Percentiles rank a stretch among this genome's conserved stretches.
phyloP scores from a whole-genome alignment of 2,888 invertebrate genomes.

The Terebella lapidaria region DNA sequence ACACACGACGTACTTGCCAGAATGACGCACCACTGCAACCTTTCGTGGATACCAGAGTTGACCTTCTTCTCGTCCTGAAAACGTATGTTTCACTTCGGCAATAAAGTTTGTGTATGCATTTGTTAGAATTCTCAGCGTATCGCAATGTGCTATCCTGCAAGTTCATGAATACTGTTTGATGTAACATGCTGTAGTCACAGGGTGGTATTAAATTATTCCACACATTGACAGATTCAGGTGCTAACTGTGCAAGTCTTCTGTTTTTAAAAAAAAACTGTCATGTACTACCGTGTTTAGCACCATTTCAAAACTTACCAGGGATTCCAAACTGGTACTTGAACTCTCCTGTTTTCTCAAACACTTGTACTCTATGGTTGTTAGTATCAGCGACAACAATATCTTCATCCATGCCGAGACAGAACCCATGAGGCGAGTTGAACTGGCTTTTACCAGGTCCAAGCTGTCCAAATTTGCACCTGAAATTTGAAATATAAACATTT shows the following conservation, averaged over 20 bases:
- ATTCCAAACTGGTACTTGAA: conserved; percentile 92
- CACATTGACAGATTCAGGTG: too few relatives aligned
- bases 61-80: conserved; percentile 71
- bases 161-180: too few relatives aligned
- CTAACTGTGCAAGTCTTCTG: too few relatives aligned
- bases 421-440: conserved; percentile 95
- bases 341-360: conserved; percentile 89
- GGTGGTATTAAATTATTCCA: too few relatives aligned
- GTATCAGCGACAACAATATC: conserved; percentile 94
- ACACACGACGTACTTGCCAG: conserved; percentile 72
- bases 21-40: conserved; percentile 63
- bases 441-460: conserved; percentile 88
- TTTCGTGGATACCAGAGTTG: conserved; percentile 96
- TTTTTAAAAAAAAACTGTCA: too few relatives aligned
- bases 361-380: conserved; percentile 90
- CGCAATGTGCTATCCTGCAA: too few relatives aligned
- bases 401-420: conserved; percentile 89
- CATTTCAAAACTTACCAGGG: conserved; percentile 78
- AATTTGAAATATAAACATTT: not conserved
- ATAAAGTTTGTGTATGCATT: too few relatives aligned
- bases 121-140: too few relatives aligned
- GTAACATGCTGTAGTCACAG: too few relatives aligned
- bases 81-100: too few relatives aligned
- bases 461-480: conserved; percentile 81
- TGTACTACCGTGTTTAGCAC: too few relatives aligned